Evolutionary conservation across 2,888 invertebrate species (phyloP).

Genomic region (Scrobipalpa costella): DNA sequence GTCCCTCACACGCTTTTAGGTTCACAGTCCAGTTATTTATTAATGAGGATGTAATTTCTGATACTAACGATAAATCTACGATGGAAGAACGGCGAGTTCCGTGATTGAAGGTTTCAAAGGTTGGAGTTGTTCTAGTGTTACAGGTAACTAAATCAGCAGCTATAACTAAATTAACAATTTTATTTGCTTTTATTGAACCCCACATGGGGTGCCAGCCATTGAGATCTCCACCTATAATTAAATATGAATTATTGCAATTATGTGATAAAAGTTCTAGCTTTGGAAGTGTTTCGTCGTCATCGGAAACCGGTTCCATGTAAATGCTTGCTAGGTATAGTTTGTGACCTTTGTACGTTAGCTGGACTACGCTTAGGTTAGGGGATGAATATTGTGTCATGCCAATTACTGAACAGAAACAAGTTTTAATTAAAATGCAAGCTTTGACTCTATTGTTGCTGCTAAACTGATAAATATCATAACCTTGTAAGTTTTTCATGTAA

Average conservation of each 20-base stretch:
- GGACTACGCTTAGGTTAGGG: conserved; percentile 26
- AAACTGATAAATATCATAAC: conserved; percentile 1
- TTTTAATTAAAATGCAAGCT: conserved; percentile 19
- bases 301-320: conserved; percentile 32
- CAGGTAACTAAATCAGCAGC: conserved; percentile 28
- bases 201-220: conserved; percentile 39
- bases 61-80: conserved; percentile 29
- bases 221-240: conserved; percentile 36
- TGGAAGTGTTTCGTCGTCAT: conserved; percentile 23
- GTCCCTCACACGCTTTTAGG: neutral
- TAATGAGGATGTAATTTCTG: neutral
- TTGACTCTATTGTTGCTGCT: conserved; percentile 5
- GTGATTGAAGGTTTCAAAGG: conserved; percentile 30
- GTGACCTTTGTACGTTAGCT: neutral
- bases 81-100: conserved; percentile 18
- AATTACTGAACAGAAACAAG: neutral
- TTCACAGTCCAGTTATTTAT: conserved; percentile 1
- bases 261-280: conserved; percentile 27
- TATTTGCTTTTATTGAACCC: conserved; percentile 32
- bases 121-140: conserved; percentile 27
- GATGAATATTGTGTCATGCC: conserved; percentile 26
- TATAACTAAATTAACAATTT: neutral
- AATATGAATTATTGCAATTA: neutral
- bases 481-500: conserved; percentile 14
- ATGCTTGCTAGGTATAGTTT: conserved; percentile 20